Conservation (phyloP, 2,888 invertebrate genomes). For the Sylvicola cinctus region DNA sequence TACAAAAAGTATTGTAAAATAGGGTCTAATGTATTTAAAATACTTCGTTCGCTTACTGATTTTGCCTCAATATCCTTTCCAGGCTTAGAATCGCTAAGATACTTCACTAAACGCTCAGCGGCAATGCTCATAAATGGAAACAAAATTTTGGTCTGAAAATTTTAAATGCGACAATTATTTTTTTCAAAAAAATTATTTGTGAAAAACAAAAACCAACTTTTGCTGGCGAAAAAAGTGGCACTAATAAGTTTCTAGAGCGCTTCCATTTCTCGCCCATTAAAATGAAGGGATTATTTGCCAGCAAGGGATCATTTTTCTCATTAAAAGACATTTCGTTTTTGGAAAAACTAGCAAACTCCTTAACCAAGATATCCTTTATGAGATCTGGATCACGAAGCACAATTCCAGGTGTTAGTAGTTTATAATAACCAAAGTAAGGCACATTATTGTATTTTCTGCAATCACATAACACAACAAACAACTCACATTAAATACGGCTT, state of each 20-base stretch:
- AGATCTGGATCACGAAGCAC: neutral
- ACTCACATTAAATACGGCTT: no score
- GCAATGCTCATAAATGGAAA: no score
- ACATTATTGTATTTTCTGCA: neutral
- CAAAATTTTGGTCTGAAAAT: no score
- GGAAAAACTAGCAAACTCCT: neutral
- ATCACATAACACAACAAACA: no score
- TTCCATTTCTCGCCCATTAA: neutral
- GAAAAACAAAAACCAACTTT: neutral
- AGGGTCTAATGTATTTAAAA: no score
- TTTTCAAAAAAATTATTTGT: no score
- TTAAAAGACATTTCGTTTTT: neutral
- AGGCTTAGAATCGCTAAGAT: no score
- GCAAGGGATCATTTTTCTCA: neutral
- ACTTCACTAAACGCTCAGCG: no score
- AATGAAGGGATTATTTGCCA: neutral
- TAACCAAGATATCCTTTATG: neutral
- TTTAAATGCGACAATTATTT: no score
- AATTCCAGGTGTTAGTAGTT: neutral
- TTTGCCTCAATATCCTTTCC: no score
- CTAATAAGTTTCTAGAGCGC: neutral
- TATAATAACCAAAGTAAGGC: neutral
- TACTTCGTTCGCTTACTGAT: no score
- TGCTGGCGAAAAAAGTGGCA: neutral
- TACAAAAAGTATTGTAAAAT: no score